Conservation (phyloP, 2,797 vertebrate species). For the Phoxinus dragarum region DNA sequence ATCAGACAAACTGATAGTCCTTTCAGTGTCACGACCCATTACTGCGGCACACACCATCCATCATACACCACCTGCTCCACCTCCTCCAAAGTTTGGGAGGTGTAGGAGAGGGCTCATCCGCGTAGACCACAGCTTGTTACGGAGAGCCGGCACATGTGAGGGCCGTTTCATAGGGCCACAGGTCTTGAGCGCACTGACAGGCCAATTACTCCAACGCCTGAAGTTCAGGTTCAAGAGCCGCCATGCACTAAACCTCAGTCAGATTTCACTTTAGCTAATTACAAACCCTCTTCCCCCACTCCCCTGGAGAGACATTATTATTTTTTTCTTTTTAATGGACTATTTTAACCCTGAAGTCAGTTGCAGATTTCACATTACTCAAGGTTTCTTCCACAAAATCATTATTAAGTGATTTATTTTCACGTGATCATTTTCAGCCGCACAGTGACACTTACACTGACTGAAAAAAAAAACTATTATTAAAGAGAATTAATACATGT, state of each 20-base stretch:
- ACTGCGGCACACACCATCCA: neutral
- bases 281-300: neutral
- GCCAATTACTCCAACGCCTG: conserved; percentile 31
- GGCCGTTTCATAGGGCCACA: conserved; percentile 7
- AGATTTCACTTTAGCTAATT: conserved; percentile 25
- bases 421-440: neutral
- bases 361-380: neutral
- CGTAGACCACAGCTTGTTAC: neutral
- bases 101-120: neutral
- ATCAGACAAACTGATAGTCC: conserved; percentile 24
- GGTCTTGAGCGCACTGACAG: conserved; percentile 14
- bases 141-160: conserved; percentile 2
- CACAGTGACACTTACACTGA: neutral
- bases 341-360: neutral
- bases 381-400: neutral
- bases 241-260: neutral
- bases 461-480: neutral
- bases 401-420: neutral
- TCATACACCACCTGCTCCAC: conserved; percentile 28
- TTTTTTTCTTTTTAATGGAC: neutral
- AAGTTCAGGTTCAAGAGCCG: conserved; percentile 1
- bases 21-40: conserved; percentile 3
- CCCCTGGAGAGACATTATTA: neutral
- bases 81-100: neutral
- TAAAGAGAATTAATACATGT: neutral